Evolutionary conservation across 2,113 vertebrate species (phyloP).

Genomic region (Lophochroa leadbeateri): DNA sequence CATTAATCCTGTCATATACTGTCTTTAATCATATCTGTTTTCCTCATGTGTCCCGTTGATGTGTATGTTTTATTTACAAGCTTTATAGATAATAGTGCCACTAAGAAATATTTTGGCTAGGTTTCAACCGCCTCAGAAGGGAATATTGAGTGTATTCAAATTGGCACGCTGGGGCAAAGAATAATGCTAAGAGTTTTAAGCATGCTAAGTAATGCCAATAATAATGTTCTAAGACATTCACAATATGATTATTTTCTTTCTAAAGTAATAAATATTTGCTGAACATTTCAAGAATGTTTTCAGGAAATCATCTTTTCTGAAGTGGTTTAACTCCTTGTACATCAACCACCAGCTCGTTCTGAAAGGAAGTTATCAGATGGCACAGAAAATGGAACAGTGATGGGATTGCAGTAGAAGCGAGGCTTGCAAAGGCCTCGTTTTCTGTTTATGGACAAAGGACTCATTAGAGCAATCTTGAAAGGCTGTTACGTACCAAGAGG

Average conservation of each 20-base stretch:
- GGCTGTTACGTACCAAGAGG: neutral
- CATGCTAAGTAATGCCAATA: too few relatives aligned
- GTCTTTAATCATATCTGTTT: slow-evolving; percentile 55
- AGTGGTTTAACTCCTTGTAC: slow-evolving; percentile 28
- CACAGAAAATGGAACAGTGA: slow-evolving; percentile 28
- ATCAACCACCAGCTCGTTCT: slow-evolving; percentile 26
- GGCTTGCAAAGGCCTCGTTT: neutral
- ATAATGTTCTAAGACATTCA: slow-evolving; percentile 7
- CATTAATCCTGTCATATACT: slow-evolving; percentile 25
- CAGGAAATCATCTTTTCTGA: neutral
- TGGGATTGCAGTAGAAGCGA: neutral
- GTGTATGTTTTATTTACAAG: slow-evolving; percentile 68
- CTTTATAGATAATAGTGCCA: slow-evolving; percentile 28
- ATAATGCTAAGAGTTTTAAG: neutral
- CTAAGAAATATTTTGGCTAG: slow-evolving; percentile 24
- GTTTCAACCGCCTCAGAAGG: neutral
- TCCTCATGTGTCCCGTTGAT: slow-evolving; percentile 60
- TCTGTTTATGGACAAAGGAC: neutral
- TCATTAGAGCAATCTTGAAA: slow-evolving; percentile 6
- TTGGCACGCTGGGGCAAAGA: neutral
- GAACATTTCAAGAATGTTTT: neutral
- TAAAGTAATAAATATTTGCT: neutral
- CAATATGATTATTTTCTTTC: slow-evolving; percentile 16
- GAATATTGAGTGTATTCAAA: neutral
- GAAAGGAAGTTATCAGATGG: neutral